phyloP scores from a whole-genome alignment of 1,140 invertebrate genomes.

The Antheraea mylitta region DNA sequence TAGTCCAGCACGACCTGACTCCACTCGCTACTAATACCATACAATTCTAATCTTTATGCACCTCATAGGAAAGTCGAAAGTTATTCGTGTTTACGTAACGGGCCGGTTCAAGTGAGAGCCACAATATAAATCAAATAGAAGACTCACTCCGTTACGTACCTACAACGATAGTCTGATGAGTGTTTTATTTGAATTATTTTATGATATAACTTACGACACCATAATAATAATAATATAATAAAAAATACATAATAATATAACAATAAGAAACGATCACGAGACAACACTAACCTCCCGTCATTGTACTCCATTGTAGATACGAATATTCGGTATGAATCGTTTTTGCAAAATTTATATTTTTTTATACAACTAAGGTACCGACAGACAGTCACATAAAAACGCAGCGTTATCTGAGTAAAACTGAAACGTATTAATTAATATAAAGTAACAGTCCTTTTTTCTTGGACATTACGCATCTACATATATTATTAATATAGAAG shows the following conservation, averaged over 20 bases:
- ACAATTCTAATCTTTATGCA: slow-evolving; percentile 35
- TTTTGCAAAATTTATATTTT: slow-evolving; percentile 19
- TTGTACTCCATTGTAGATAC: slow-evolving; percentile 27
- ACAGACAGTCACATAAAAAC: slow-evolving; percentile 6
- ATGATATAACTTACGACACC: slow-evolving; percentile 16
- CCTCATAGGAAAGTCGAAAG: slow-evolving; percentile 32
- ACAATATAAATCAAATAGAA: slow-evolving; percentile 3
- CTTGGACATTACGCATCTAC: too few relatives aligned
- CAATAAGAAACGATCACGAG: slow-evolving; percentile 19
- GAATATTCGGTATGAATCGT: slow-evolving; percentile 21
- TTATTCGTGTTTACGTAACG: slow-evolving; percentile 25
- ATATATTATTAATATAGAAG: too few relatives aligned
- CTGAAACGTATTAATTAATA: background rate
- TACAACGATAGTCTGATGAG: background rate
- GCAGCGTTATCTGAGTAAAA: background rate
- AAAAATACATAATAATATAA: slow-evolving; percentile 20
- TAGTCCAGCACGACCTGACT: slow-evolving; percentile 31
- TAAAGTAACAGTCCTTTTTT: background rate
- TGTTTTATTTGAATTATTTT: slow-evolving; percentile 4
- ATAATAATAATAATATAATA: slow-evolving; percentile 19
- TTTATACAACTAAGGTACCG: slow-evolving; percentile 18
- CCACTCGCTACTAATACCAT: slow-evolving; percentile 26
- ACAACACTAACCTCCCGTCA: slow-evolving; percentile 22
- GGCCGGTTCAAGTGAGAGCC: slow-evolving; percentile 18
- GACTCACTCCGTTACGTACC: background rate